A percentile compares a stretch with the other conserved stretches of the same genome.
phyloP scores from a whole-genome alignment of 2,797 vertebrate genomes.

The Ceryle rudis region DNA sequence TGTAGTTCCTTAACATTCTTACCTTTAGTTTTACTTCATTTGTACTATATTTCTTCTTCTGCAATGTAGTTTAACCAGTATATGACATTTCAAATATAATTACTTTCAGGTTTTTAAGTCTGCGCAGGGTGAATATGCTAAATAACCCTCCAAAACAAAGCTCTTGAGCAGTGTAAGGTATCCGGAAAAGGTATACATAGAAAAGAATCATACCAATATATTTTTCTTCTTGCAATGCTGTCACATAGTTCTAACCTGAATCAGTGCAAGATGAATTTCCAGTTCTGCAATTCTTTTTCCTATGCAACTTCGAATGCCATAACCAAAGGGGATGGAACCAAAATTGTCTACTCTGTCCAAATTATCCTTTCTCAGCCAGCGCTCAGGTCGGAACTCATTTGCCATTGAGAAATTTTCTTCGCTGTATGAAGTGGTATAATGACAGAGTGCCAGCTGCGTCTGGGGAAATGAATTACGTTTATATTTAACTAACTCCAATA shows the following conservation, averaged over 20 bases:
- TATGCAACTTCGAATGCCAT: conserved; percentile 91
- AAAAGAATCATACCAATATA: neutral
- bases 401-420: conserved; percentile 85
- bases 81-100: neutral
- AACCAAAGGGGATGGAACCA: conserved; percentile 93
- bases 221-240: neutral
- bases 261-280: conserved; percentile 89
- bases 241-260: conserved; percentile 80
- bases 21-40: neutral
- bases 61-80: neutral
- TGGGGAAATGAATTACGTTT: conserved; percentile 52
- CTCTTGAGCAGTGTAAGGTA: neutral
- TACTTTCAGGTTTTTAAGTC: neutral
- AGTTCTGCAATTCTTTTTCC: conserved; percentile 90
- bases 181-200: neutral
- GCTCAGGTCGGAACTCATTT: conserved; percentile 85
- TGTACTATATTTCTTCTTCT: neutral
- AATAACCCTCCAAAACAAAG: neutral
- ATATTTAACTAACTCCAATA: neutral
- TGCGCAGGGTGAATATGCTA: neutral
- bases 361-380: conserved; percentile 88
- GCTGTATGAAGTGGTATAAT: conserved; percentile 89
- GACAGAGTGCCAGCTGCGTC: conserved; percentile 94
- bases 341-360: conserved; percentile 90
- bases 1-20: neutral